Evolutionary conservation across 1,140 invertebrate species (phyloP).

Genomic region (Spodoptera frugiperda): DNA sequence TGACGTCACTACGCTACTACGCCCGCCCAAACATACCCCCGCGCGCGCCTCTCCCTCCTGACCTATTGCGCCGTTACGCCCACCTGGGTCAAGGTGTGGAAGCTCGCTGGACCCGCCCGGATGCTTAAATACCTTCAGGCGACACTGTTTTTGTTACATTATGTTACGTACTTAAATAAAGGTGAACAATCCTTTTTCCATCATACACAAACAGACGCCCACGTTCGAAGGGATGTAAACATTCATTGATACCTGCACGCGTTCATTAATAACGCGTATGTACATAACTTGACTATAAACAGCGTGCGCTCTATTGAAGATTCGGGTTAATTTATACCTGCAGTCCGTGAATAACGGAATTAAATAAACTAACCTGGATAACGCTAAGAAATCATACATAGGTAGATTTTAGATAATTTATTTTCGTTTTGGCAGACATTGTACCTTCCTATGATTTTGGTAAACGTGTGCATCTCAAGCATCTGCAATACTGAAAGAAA

Average conservation of each 20-base stretch:
- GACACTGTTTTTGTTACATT: slow-evolving; percentile 27
- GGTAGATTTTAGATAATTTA: too few relatives aligned
- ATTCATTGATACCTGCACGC: slow-evolving; percentile 35
- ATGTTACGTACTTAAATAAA: slow-evolving; percentile 36
- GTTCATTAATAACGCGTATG: slow-evolving; percentile 26
- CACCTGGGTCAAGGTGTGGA: slow-evolving; percentile 82
- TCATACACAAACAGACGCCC: slow-evolving; percentile 20
- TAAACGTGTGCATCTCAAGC: too few relatives aligned
- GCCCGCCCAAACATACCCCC: slow-evolving; percentile 80
- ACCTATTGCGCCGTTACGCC: slow-evolving; percentile 81
- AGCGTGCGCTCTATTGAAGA: background rate
- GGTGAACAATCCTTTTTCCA: slow-evolving; percentile 5
- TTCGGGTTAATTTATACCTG: background rate
- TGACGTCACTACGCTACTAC: slow-evolving; percentile 84
- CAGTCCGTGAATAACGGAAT: too few relatives aligned
- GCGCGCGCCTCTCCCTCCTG: slow-evolving; percentile 66
- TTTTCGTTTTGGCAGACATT: too few relatives aligned
- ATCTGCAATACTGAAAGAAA: too few relatives aligned
- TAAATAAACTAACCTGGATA: too few relatives aligned
- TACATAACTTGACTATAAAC: slow-evolving; percentile 1
- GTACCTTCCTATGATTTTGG: too few relatives aligned
- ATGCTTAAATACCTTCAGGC: slow-evolving; percentile 34
- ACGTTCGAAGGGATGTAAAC: slow-evolving; percentile 37
- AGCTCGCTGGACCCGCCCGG: slow-evolving; percentile 59
- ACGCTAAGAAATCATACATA: too few relatives aligned